Conservation (phyloP, 2,113 vertebrate genomes). For the Tetrax tetrax region DNA sequence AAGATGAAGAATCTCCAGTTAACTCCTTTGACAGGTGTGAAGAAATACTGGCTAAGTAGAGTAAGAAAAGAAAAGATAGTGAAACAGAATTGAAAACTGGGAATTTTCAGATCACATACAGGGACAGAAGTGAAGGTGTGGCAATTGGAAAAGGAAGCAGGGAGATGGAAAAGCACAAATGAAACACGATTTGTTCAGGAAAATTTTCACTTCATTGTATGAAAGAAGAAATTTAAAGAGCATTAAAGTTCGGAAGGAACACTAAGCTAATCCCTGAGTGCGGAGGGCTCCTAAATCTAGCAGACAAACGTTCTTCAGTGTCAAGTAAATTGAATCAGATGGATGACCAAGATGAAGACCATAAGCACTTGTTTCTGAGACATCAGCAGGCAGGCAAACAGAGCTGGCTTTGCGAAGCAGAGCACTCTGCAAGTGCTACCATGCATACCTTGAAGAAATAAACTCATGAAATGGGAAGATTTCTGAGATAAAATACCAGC, state of each 20-base stretch:
- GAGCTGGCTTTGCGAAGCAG: background rate
- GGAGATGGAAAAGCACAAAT: background rate
- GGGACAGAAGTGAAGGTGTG: background rate
- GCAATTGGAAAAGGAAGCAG: background rate
- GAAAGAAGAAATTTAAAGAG: background rate
- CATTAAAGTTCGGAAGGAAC: background rate
- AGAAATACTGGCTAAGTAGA: background rate
- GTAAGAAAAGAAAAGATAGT: background rate
- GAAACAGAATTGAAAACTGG: background rate
- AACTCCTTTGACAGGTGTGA: background rate
- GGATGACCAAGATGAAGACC: background rate
- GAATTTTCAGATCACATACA: background rate
- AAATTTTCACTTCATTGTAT: background rate
- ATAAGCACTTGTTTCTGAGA: background rate
- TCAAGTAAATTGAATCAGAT: background rate
- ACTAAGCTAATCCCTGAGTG: background rate
- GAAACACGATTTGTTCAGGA: background rate
- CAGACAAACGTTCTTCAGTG: background rate
- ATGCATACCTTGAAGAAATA: background rate
- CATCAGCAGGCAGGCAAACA: background rate
- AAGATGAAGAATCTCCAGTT: background rate
- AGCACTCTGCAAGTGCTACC: background rate
- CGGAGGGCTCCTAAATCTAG: background rate
- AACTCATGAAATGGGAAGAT: background rate
- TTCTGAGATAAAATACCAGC: background rate